Percentiles rank a stretch among this genome's conserved stretches.
Conservation (phyloP, 1,140 invertebrate species). For the Tetraneura akinire region DNA sequence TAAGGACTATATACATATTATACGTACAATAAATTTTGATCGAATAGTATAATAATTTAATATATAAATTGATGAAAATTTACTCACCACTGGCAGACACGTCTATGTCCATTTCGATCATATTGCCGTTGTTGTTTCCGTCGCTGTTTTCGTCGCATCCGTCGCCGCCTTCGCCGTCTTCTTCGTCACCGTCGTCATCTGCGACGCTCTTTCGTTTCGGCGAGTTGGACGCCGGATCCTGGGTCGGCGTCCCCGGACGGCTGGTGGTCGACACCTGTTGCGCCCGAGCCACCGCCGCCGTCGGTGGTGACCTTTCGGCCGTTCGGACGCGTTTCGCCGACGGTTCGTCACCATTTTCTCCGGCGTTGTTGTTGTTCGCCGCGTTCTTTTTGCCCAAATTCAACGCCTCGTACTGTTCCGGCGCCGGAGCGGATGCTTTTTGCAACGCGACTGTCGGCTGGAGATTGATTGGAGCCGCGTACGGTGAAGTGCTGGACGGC, state of each 20-base stretch:
- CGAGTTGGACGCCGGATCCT: neutral
- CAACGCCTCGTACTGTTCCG: conserved; percentile 36
- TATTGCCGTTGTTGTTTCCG: neutral
- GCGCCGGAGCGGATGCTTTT: neutral
- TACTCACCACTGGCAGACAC: conserved; percentile 16
- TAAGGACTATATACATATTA: too few species aligned
- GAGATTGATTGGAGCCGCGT: conserved; percentile 12
- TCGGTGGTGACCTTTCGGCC: neutral
- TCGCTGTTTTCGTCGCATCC: neutral
- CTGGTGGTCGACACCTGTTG: neutral
- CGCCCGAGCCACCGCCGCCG: too few species aligned
- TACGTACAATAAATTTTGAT: too few species aligned
- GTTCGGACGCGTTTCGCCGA: neutral
- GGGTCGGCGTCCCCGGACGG: neutral
- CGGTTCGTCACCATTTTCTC: conserved; percentile 5
- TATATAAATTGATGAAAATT: too few species aligned
- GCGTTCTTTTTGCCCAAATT: conserved; percentile 16
- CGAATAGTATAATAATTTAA: too few species aligned
- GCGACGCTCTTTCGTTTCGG: neutral
- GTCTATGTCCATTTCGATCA: conserved; percentile 35
- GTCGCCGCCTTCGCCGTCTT: neutral
- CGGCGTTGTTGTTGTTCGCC: conserved; percentile 36
- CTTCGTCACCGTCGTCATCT: neutral
- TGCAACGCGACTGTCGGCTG: neutral
- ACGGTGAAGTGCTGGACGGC: neutral